Percentiles rank a stretch among this genome's conserved stretches.
phyloP scores from a whole-genome alignment of 1,140 invertebrate genomes.

The Scaptomyza graminum region DNA sequence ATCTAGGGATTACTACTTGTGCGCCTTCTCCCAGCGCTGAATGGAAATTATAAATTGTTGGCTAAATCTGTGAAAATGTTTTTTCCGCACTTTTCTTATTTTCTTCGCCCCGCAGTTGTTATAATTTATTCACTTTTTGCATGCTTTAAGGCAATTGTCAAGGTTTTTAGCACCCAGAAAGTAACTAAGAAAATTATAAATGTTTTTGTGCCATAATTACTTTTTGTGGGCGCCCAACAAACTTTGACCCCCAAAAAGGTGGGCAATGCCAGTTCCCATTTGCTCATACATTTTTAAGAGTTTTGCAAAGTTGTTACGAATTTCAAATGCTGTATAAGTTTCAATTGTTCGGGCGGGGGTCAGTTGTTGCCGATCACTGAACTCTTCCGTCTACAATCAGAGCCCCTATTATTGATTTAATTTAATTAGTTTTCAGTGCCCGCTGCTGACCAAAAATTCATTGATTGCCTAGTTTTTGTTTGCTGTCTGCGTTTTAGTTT shows the following conservation, averaged over 20 bases:
- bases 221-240: slow-evolving; percentile 30
- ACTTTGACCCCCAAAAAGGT: slow-evolving; percentile 26
- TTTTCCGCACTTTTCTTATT: slow-evolving; percentile 21
- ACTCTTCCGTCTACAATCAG: slow-evolving; percentile 9
- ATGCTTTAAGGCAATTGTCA: slow-evolving; percentile 79
- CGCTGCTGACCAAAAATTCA: slow-evolving; percentile 44
- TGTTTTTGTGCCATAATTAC: slow-evolving; percentile 71
- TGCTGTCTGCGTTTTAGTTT: slow-evolving; percentile 62
- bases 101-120: slow-evolving; percentile 25
- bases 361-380: neutral
- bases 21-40: slow-evolving; percentile 54
- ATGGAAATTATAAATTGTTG: slow-evolving; percentile 66
- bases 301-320: slow-evolving; percentile 22
- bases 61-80: slow-evolving; percentile 41
- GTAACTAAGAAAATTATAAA: slow-evolving; percentile 45
- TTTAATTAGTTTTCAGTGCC: slow-evolving; percentile 68
- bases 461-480: slow-evolving; percentile 64
- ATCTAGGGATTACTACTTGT: slow-evolving; percentile 66
- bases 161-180: slow-evolving; percentile 59
- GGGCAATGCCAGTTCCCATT: slow-evolving; percentile 49
- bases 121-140: slow-evolving; percentile 80
- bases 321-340: slow-evolving; percentile 20
- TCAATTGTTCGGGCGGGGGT: slow-evolving; percentile 46
- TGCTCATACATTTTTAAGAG: slow-evolving; percentile 44
- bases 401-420: slow-evolving; percentile 67